Conservation (phyloP, 2,888 invertebrate genomes). For the Encarsia formosa region DNA sequence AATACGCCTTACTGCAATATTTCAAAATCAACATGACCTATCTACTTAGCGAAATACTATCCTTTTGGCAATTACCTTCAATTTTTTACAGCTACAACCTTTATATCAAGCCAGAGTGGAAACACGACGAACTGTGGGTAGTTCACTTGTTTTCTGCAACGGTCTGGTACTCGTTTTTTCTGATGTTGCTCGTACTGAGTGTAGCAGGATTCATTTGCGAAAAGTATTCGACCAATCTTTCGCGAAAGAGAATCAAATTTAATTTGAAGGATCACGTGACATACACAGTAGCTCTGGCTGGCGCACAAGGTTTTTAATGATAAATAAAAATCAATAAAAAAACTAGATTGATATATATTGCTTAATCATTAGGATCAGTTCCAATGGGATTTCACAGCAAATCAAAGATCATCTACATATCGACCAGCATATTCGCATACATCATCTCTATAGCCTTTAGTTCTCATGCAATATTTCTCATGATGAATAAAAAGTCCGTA, state of each 20-base stretch:
- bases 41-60: too few species aligned
- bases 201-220: constrained; percentile 15
- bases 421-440: constrained; percentile 24
- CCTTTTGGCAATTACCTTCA: too few species aligned
- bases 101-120: constrained; percentile 27
- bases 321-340: background rate
- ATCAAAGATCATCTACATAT: constrained; percentile 21
- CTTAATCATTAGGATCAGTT: constrained; percentile 11
- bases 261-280: constrained; percentile 23
- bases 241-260: background rate
- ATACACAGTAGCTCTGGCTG: constrained; percentile 19
- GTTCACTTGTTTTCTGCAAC: constrained; percentile 12
- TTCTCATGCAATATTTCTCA: constrained; percentile 25
- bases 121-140: constrained; percentile 24
- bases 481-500: constrained; percentile 20
- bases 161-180: constrained; percentile 15
- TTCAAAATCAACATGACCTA: too few species aligned
- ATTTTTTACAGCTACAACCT: constrained; percentile 25
- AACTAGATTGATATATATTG: background rate
- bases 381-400: constrained; percentile 12
- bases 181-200: constrained; percentile 8
- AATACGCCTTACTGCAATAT: too few species aligned
- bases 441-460: constrained; percentile 25
- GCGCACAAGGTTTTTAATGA: constrained; percentile 21
- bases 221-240: constrained; percentile 1